Evolutionary conservation across 2,888 invertebrate species (phyloP).

Genomic region (Drosophila flavopinicola): DNA sequence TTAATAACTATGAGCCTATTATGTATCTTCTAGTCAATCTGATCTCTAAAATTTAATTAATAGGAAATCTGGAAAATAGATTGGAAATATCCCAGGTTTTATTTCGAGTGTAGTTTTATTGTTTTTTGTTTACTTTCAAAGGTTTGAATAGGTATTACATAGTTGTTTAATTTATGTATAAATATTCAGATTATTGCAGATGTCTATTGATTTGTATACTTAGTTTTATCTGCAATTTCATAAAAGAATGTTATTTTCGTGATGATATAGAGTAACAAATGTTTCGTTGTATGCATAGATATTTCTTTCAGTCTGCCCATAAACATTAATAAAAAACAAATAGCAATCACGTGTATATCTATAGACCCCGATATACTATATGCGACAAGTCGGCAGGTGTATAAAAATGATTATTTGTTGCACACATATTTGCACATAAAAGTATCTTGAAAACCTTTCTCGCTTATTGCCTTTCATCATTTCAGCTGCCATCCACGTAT

Average conservation of each 20-base stretch:
- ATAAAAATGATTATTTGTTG: slow-evolving; percentile 6
- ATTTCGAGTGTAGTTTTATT: too few species aligned
- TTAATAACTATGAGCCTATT: too few species aligned
- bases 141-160: too few species aligned
- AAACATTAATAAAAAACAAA: background rate
- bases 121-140: too few species aligned
- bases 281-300: too few species aligned
- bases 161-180: too few species aligned
- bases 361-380: background rate
- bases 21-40: too few species aligned
- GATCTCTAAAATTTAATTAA: too few species aligned
- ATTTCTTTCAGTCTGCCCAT: too few species aligned
- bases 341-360: slow-evolving; percentile 5
- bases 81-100: too few species aligned
- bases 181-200: too few species aligned
- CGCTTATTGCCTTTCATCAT: slow-evolving; percentile 31
- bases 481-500: slow-evolving; percentile 4
- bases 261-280: background rate
- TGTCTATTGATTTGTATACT: background rate
- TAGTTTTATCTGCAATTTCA: background rate
- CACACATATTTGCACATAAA: background rate
- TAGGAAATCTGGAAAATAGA: too few species aligned
- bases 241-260: background rate
- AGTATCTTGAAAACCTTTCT: slow-evolving; percentile 18
- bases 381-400: background rate